Base-by-base conservation (phyloP, 2,113 vertebrate genomes). In the Oryzias woworae region DNA sequence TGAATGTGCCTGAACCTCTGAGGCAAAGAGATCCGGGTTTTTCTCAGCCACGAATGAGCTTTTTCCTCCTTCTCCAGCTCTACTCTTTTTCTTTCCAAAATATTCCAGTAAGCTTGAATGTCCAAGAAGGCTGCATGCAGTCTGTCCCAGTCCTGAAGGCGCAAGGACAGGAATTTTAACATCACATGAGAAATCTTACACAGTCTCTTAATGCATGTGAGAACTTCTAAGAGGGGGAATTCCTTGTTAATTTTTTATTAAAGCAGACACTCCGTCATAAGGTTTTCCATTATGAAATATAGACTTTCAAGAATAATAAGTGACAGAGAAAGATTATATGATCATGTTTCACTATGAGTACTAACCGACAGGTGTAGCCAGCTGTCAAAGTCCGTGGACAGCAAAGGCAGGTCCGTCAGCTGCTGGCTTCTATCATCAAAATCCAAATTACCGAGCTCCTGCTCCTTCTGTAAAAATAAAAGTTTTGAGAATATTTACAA, bases 301-400 rank as follows among this genome's bases (percentile, higher is more conserved):
- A 50, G 46, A 12, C 7, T 10, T 18, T 20, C 10, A 13, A 26
- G 13, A 69, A 62, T 4, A 65, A 6, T 5, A 1, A 12, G 8
- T 62, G 18, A 53, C 36, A 60, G 72, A 61, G 43, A 69, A 23
- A 42, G 45, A 69, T 36, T 36, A 7, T 26, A 26, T 28, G 8
- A 36, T 2, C 10, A 36, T 12, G 36, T 12, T 36, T 36, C 12
- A 10, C 1, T 36, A 53, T 24, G 53, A 43, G 58, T 46, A 88
- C 87, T 42, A n/a, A 93, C 92, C 81, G 89, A 66, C 73, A 92
- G 69, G 1, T 60, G 70, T 0, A 88, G 62, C 92, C 91, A 93
- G 31, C 44, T 56, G 42, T 71, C n/a, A 58, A 90, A 89, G 55
- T 87, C 82, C 16, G 84, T 86, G 4, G 85, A 88, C n/a, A 88